Conservation (phyloP, 1,140 invertebrate species). For the Temnothorax curvispinosus region DNA sequence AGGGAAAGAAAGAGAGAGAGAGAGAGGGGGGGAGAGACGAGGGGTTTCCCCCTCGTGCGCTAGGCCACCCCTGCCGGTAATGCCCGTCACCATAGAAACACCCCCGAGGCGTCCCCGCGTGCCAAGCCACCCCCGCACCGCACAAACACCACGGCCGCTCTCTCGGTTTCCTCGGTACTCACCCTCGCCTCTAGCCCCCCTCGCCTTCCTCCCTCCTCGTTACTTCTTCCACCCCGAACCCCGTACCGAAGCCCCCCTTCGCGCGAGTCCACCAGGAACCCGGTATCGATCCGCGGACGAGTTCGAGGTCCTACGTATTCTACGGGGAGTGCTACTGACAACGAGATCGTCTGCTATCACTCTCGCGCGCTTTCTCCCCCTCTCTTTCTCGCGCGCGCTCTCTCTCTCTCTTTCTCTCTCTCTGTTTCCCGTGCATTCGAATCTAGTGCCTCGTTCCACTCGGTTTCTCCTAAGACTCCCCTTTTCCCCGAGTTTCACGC, state of each 20-base stretch:
- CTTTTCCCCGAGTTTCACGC: not conserved
- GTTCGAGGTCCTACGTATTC: conserved; percentile 81
- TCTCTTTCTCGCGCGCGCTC: not conserved
- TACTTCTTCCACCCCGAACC: conserved; percentile 68
- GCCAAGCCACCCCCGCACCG: conserved; percentile 79
- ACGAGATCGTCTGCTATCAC: conserved; percentile 69
- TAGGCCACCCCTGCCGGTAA: conserved; percentile 77
- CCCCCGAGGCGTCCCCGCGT: conserved; percentile 82
- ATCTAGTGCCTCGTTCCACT: not conserved
- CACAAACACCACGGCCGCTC: conserved; percentile 58
- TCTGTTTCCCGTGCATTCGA: not conserved
- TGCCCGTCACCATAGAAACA: conserved; percentile 83
- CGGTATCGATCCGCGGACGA: conserved; percentile 83
- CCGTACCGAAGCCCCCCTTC: conserved; percentile 64
- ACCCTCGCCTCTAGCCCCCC: conserved; percentile 40
- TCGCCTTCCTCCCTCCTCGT: conserved; percentile 50
- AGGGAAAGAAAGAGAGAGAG: not conserved
- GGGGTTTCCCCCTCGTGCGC: conserved; percentile 67
- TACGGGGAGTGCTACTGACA: conserved; percentile 79
- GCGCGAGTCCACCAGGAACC: conserved; percentile 76
- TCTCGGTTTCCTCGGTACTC: conserved; percentile 36
- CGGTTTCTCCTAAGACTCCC: not conserved
- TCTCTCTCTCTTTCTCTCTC: not conserved
- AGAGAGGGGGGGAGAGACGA: conserved; percentile 32
- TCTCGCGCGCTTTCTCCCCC: conserved; percentile 34